Percentiles rank a stretch among this genome's conserved stretches.
phyloP scores from a whole-genome alignment of 2,797 vertebrate genomes.

The Lagocephalus sceleratus region DNA sequence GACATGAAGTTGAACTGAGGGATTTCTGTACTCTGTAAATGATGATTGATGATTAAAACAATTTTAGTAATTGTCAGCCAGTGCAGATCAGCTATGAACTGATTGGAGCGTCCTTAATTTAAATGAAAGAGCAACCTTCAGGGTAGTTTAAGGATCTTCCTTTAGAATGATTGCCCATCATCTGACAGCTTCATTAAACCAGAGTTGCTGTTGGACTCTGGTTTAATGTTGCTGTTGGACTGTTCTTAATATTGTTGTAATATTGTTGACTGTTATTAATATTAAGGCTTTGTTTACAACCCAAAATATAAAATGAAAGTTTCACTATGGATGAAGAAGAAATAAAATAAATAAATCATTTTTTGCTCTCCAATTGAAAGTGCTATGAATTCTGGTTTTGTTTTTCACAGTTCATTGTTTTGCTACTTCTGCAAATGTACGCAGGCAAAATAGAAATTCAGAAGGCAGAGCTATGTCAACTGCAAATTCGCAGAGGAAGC shows the following conservation, averaged over 20 bases:
- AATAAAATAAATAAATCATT: neutral
- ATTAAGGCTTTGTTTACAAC: no score
- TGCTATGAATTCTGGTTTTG: constrained; percentile 26
- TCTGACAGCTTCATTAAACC: constrained; percentile 24
- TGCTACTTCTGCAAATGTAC: constrained; percentile 27
- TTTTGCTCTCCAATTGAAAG: constrained; percentile 16
- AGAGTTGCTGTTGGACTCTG: neutral
- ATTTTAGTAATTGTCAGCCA: no score
- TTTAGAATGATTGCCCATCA: constrained; percentile 16
- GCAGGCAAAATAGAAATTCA: constrained; percentile 14
- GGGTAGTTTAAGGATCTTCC: neutral
- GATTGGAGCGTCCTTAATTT: no score
- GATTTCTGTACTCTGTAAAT: no score
- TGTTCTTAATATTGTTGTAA: no score
- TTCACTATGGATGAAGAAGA: constrained; percentile 32
- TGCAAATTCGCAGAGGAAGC: constrained; percentile 34
- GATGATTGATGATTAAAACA: no score
- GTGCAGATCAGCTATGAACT: no score
- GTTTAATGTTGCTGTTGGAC: neutral
- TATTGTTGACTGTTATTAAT: neutral
- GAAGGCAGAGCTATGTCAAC: constrained; percentile 50
- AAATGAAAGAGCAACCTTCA: neutral
- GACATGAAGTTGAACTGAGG: no score
- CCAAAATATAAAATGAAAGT: neutral
- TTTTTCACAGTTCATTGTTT: no score